Conservation (phyloP, 2,797 vertebrate genomes). For the Steatocranus sp. region DNA sequence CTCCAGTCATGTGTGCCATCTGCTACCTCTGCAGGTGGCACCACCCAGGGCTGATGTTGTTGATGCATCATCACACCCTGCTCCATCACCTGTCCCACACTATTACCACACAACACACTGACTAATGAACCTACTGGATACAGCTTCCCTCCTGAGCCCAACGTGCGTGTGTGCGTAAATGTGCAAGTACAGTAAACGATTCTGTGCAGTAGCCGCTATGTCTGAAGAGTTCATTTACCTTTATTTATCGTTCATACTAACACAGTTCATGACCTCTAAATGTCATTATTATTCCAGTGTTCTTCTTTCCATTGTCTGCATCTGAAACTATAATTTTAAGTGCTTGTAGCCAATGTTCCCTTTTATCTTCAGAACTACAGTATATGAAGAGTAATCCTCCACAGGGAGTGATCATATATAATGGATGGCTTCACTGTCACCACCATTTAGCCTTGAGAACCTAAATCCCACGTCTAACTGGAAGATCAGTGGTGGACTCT, state of each 20-base stretch:
- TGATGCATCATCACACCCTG: slow-evolving; percentile 79
- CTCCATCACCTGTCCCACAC: slow-evolving; percentile 74
- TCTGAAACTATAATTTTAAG: slow-evolving; percentile 63
- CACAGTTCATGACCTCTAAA: slow-evolving; percentile 46
- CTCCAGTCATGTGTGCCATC: slow-evolving; percentile 78
- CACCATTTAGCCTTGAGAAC: slow-evolving; percentile 63
- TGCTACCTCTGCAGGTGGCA: slow-evolving; percentile 76
- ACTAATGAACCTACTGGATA: slow-evolving; percentile 63
- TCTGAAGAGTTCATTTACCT: slow-evolving; percentile 39
- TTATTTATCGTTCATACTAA: slow-evolving; percentile 37
- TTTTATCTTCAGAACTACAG: slow-evolving; percentile 43
- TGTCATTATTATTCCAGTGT: slow-evolving; percentile 9
- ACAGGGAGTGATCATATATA: slow-evolving; percentile 64
- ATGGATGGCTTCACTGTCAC: slow-evolving; percentile 64
- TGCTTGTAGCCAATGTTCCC: slow-evolving; percentile 32
- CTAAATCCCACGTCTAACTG: slow-evolving; percentile 54
- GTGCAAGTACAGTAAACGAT: background rate
- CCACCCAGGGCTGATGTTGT: slow-evolving; percentile 77
- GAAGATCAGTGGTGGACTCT: slow-evolving; percentile 62
- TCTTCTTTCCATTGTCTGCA: slow-evolving; percentile 27
- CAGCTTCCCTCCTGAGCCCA: slow-evolving; percentile 14
- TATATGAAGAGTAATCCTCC: slow-evolving; percentile 43
- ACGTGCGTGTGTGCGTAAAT: background rate
- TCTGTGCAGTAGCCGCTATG: background rate
- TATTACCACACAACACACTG: slow-evolving; percentile 63